Percentiles rank a stretch among this genome's conserved stretches.
phyloP scores from a whole-genome alignment of 2,113 vertebrate genomes.

The Lophius piscatorius region DNA sequence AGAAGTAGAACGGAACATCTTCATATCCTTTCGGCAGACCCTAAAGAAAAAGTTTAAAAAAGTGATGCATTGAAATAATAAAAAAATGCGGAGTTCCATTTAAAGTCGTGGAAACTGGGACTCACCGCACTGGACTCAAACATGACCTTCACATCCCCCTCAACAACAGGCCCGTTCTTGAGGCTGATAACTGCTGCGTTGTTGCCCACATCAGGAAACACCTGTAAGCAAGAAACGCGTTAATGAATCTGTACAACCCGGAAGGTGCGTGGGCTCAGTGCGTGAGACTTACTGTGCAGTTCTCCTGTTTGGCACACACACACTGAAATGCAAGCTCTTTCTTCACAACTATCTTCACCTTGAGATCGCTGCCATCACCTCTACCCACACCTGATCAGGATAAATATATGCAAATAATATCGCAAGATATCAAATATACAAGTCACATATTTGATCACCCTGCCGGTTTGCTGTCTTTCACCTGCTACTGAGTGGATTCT shows the following conservation, averaged over 20 bases:
- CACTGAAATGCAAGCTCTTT: conserved; percentile 84
- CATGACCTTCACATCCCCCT: conserved; percentile 91
- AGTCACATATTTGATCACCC: not conserved
- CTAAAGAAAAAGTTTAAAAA: conserved; percentile 76
- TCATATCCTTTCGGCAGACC: conserved; percentile 91
- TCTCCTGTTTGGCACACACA: conserved; percentile 82
- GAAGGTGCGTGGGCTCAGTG: not conserved
- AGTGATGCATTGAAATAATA: too few species aligned
- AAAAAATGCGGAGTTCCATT: too few species aligned
- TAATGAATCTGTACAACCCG: not conserved
- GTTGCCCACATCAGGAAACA: conserved; percentile 86
- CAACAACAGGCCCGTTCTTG: conserved; percentile 82
- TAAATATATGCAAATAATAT: not conserved
- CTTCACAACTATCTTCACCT: conserved; percentile 83
- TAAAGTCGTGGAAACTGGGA: conserved; percentile 25
- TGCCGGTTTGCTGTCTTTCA: conserved; percentile 54
- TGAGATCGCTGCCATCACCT: conserved; percentile 88
- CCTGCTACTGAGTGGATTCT: conserved; percentile 89
- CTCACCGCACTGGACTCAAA: conserved; percentile 91
- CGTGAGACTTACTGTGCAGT: conserved; percentile 82
- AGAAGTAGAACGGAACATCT: conserved; percentile 93
- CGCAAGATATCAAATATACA: not conserved
- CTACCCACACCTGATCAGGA: conserved; percentile 85
- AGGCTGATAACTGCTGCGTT: conserved; percentile 86
- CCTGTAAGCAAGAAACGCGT: conserved; percentile 60